Percentiles rank a stretch among this genome's conserved stretches.
Conservation (phyloP, 2,113 vertebrate genomes). For the Oreocharis arfaki region DNA sequence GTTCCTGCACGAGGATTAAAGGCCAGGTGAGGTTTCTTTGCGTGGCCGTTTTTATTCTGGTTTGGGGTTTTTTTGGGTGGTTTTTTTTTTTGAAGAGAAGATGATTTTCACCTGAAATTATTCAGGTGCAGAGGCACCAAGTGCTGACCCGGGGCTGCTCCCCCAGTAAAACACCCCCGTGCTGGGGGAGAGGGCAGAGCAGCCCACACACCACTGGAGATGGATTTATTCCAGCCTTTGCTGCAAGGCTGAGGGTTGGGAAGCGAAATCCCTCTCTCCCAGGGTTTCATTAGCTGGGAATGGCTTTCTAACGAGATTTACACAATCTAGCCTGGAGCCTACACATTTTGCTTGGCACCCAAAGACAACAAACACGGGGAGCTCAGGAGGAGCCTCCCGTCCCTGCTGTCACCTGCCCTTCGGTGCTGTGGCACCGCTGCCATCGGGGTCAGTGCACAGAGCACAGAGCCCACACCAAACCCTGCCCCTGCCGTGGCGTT, state of each 20-base stretch:
- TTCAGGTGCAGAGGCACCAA: background rate
- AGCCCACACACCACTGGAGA: background rate
- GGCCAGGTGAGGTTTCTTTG: background rate
- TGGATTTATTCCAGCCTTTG: conserved; percentile 52
- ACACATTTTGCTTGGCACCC: conserved; percentile 25
- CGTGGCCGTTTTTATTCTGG: fast-evolving
- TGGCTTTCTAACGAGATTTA: conserved; percentile 60
- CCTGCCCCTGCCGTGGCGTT: background rate
- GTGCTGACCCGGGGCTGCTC: background rate
- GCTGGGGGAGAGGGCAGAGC: background rate
- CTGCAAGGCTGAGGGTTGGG: background rate
- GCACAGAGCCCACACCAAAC: background rate
- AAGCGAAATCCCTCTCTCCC: conserved; percentile 50
- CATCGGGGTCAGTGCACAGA: background rate
- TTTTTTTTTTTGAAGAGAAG: background rate
- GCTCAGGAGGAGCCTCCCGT: conserved; percentile 13
- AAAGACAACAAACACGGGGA: conserved; percentile 30
- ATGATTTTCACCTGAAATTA: background rate
- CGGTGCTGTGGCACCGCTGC: background rate
- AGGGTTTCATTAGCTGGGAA: conserved; percentile 67
- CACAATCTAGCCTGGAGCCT: conserved; percentile 25
- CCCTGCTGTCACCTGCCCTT: background rate
- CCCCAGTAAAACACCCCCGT: background rate
- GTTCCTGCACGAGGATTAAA: background rate
- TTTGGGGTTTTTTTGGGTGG: no score